Base-by-base conservation (phyloP, 2,113 vertebrate genomes). In the Ceuthmochares aereus region DNA sequence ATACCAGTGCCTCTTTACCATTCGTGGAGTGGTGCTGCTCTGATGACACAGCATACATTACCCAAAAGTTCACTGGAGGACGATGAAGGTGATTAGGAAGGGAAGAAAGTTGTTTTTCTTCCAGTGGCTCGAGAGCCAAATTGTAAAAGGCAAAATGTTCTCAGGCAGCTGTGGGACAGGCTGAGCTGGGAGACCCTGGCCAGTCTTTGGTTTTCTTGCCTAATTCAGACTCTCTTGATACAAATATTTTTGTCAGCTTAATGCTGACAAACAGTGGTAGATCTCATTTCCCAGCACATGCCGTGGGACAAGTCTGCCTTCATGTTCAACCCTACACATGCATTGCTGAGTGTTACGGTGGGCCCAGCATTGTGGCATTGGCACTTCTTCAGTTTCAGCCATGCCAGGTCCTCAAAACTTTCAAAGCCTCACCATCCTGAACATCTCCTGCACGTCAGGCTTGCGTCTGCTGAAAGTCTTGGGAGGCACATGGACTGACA, bases 11-110 rank as follows among this genome's bases (percentile, higher is more conserved):
- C 79, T 90, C 36, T 69, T 96, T 90, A 6, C 92, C 66, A 84
- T 87, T 81, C 2, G 10, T 2, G 15, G 76, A 49, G 83, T 13
- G 10, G 36, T 0, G 0, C 56, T 89, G 83, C 88, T 59, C 79
- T 4, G 40, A 73, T 92, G 88, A 89, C 92, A 86, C 79, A 94
- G 95, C 90, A 68, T 84, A 19, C 79, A 49, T 92, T 89, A 87
- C 73, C 79, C 83, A 55, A 37, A 96, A 93, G 80, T 84, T 96
- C 96, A 84, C 64, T 40, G 90, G 47, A 89, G 85, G 84, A 78
- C 0, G 1, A 66, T 62, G 85, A 92, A 95, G 83, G 95, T 93
- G 95, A 93, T 75, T 16, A 84, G 86, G 62, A 94, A 74, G 0
- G 10, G 64, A 74, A 83, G 36, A 77, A 90, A 87, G 40, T 21